Percentiles rank a stretch among this genome's conserved stretches.
phyloP scores from a whole-genome alignment of 2,888 invertebrate genomes.

The Raillietiella orientalis region DNA sequence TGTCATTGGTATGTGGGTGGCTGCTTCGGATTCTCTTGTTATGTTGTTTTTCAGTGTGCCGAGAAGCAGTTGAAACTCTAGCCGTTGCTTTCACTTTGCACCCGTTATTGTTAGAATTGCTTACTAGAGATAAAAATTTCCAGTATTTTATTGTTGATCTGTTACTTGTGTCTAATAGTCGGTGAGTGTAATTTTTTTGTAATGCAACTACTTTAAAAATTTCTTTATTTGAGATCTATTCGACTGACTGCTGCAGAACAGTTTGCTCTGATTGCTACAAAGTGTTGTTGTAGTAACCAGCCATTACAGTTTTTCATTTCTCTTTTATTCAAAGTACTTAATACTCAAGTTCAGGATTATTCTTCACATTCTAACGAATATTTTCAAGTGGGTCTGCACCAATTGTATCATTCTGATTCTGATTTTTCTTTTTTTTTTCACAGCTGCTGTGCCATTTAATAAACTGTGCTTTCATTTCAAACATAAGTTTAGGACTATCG shows the following conservation, averaged over 20 bases:
- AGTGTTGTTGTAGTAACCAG: conserved; percentile 23
- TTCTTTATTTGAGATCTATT: conserved; percentile 16
- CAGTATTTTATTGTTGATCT: conserved; percentile 61
- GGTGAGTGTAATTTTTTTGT: conserved; percentile 13
- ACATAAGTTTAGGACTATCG: conserved; percentile 30
- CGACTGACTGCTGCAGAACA: conserved; percentile 50
- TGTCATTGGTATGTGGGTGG: conserved; percentile 4
- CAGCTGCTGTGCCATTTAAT: conserved; percentile 32
- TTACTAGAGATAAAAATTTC: conserved; percentile 53
- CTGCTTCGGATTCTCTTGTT: conserved; percentile 1
- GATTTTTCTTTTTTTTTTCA: conserved; percentile 8
- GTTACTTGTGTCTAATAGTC: conserved; percentile 33
- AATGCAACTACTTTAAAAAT: background rate
- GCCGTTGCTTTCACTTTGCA: conserved; percentile 64
- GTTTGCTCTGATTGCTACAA: conserved; percentile 46
- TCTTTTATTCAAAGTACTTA: conserved; percentile 27
- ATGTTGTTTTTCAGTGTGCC: conserved; percentile 25
- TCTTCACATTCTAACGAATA: conserved; percentile 42
- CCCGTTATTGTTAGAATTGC: conserved; percentile 44
- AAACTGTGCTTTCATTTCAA: conserved; percentile 27
- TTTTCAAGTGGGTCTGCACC: conserved; percentile 18
- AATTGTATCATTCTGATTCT: conserved; percentile 6
- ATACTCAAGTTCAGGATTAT: conserved; percentile 26
- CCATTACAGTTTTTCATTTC: conserved; percentile 28
- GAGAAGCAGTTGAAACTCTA: conserved; percentile 70